Percentiles rank a stretch among this genome's conserved stretches.
Evolutionary conservation across 2,797 vertebrate species (phyloP).

Genomic region (Dendrocincla fuliginosa): DNA sequence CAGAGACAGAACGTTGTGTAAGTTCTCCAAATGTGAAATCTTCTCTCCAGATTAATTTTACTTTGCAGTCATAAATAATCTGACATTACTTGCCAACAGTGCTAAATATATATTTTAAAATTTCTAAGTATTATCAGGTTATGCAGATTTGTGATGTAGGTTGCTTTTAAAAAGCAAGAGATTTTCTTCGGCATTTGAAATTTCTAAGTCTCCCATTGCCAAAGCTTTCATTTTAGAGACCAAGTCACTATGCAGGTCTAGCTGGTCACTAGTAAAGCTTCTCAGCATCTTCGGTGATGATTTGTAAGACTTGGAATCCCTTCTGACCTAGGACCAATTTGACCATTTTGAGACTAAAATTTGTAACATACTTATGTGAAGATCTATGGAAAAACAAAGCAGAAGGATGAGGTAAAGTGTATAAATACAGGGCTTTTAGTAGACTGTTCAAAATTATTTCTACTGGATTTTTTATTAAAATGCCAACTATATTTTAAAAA

Average conservation of each 20-base stretch:
- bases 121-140: not conserved
- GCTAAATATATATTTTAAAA: not conserved
- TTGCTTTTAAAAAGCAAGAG: not conserved
- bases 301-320: not conserved
- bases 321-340: not conserved
- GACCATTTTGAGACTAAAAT: not conserved
- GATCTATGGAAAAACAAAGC: not conserved
- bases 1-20: not conserved
- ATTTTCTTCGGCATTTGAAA: not conserved
- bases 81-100: not conserved
- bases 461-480: not conserved
- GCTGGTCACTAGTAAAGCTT: not conserved
- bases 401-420: not conserved
- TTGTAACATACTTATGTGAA: not conserved
- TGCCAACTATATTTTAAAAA: not conserved
- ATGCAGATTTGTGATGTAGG: not conserved
- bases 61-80: not conserved
- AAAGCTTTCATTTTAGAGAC: not conserved
- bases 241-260: fast-evolving
- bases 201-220: not conserved
- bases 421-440: not conserved
- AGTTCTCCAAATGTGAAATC: not conserved
- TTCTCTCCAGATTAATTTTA: not conserved
- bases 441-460: not conserved
- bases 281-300: not conserved